These are phyloP conservation scores for Brachyopa scutellaris DNA, from an alignment of 2,888 invertebrate genomes.

Conservation along the genomic window DNA sequence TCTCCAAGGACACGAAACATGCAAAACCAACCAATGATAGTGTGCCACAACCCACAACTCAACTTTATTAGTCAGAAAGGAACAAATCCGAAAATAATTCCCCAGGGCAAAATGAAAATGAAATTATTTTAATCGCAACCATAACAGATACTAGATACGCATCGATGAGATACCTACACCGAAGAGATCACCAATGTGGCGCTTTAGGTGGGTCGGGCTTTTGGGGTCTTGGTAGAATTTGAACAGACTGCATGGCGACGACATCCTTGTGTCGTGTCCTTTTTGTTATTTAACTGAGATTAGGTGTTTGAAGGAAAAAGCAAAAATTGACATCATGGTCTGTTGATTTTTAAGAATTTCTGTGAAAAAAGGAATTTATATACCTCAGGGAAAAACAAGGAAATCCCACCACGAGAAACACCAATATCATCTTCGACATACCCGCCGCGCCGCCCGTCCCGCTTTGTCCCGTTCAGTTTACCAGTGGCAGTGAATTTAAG, in stretches of 20 bases:
- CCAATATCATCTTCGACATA: conserved; percentile 4
- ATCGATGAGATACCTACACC: conserved; percentile 47
- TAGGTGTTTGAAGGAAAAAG: conserved; percentile 15
- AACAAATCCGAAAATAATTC: conserved; percentile 60
- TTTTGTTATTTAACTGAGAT: conserved; percentile 23
- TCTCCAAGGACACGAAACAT: not conserved
- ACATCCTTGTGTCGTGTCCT: not conserved
- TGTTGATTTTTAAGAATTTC: conserved; percentile 43
- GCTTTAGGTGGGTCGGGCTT: conserved; percentile 1
- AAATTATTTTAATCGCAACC: conserved; percentile 64
- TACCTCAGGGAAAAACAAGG: conserved; percentile 36
- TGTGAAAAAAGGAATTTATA: conserved; percentile 7
- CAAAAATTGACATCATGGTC: conserved; percentile 53
- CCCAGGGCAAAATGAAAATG: conserved; percentile 51
- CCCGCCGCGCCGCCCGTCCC: too few relatives aligned
- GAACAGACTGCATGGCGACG: conserved; percentile 8
- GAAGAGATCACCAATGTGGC: conserved; percentile 33
- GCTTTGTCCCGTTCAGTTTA: too few relatives aligned
- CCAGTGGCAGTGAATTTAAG: conserved; percentile 54
- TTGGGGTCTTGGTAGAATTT: conserved; percentile 1
- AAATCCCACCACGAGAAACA: conserved; percentile 29
- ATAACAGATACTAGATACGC: conserved; percentile 58
- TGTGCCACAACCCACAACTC: conserved; percentile 1
- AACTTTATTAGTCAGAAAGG: conserved; percentile 50
- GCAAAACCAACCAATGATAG: conserved; percentile 12